Evolutionary conservation across 2,797 vertebrate species (phyloP).

Genomic region (Tachyglossus aculeatus): DNA sequence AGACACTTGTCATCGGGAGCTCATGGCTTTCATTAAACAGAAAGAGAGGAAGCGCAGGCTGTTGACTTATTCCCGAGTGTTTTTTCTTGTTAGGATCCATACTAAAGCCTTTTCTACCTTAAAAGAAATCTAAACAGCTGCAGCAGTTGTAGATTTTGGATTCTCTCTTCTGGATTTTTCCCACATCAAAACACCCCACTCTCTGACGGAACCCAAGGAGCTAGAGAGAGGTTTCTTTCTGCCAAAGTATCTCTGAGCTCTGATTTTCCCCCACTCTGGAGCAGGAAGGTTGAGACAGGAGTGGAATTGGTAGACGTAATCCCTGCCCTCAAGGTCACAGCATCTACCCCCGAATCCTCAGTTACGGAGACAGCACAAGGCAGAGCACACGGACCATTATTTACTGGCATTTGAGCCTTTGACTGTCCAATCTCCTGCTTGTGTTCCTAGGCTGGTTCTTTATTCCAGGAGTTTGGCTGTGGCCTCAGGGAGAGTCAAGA

Average conservation of each 20-base stretch:
- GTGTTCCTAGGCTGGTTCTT: too few species aligned
- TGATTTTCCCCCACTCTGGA: not conserved
- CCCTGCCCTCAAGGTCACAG: too few species aligned
- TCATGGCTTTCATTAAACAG: constrained; percentile 56
- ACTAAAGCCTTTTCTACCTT: constrained; percentile 36
- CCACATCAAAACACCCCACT: not conserved
- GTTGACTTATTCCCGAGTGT: constrained; percentile 27
- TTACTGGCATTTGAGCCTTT: too few species aligned
- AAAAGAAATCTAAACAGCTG: constrained; percentile 28
- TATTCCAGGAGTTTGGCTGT: too few species aligned
- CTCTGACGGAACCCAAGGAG: not conserved
- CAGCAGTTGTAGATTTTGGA: not conserved
- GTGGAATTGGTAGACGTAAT: too few species aligned
- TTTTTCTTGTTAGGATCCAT: constrained; percentile 43
- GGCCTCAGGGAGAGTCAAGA: too few species aligned
- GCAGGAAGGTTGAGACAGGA: not conserved
- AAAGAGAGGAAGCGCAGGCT: constrained; percentile 45
- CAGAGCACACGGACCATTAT: too few species aligned
- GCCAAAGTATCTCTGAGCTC: not conserved
- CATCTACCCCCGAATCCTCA: too few species aligned
- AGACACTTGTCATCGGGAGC: constrained; percentile 28
- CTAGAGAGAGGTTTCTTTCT: not conserved
- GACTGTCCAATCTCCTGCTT: too few species aligned
- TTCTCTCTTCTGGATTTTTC: not conserved
- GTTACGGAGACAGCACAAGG: too few species aligned